Conservation (phyloP, 2,113 vertebrate species). For the Myrmecobius fasciatus region DNA sequence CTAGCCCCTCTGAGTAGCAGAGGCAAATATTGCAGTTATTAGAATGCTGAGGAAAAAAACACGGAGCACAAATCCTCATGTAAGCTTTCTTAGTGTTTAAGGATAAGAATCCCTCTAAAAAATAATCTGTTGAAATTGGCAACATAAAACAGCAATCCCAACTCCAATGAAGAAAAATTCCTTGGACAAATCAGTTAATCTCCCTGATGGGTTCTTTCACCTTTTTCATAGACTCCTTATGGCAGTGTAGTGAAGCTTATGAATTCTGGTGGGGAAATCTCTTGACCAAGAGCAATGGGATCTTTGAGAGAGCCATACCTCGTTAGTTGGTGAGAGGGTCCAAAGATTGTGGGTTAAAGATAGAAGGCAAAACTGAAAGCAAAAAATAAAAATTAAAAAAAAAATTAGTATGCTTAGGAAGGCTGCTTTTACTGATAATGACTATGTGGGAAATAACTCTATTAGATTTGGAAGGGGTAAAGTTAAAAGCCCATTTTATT, state of each 20-base stretch:
- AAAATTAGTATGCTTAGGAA: not conserved
- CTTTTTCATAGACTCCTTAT: not conserved
- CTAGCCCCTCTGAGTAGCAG: not conserved
- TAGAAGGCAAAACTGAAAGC: not conserved
- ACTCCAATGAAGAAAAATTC: not conserved
- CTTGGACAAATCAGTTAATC: not conserved
- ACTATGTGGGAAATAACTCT: too few relatives aligned
- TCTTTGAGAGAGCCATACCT: not conserved
- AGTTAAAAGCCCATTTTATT: too few relatives aligned
- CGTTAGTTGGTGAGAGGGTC: not conserved
- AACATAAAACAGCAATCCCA: not conserved
- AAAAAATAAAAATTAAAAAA: too few relatives aligned
- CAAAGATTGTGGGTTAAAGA: not conserved
- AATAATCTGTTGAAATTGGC: not conserved
- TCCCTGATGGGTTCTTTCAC: not conserved
- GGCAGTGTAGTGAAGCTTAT: not conserved
- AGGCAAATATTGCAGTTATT: constrained; percentile 11
- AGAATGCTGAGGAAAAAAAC: not conserved
- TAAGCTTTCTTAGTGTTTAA: not conserved
- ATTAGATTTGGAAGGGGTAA: too few relatives aligned
- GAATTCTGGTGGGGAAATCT: not conserved
- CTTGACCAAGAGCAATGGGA: not conserved
- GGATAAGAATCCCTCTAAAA: not conserved
- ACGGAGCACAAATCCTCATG: too few relatives aligned
- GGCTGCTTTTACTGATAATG: not conserved